A percentile compares a stretch with the other conserved stretches of the same genome.
Evolutionary conservation across 1,140 invertebrate species (phyloP).

Genomic region (Uloborus diversus): DNA sequence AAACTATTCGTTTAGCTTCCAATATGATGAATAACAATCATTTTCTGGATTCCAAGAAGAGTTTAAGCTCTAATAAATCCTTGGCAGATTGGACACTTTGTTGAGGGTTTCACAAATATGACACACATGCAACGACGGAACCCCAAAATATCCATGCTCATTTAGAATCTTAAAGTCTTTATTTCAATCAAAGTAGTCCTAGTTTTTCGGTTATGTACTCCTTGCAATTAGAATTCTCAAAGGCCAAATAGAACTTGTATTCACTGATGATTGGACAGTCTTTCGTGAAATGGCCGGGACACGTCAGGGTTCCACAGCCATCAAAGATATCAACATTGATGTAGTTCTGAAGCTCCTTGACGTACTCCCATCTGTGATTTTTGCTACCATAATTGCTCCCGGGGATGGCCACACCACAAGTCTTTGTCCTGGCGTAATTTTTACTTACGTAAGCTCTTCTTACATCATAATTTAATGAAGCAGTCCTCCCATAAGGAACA

Average conservation of each 20-base stretch:
- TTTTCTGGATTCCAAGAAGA: slow-evolving; percentile 66
- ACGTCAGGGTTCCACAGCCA: slow-evolving; percentile 53
- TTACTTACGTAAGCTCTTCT: slow-evolving; percentile 62
- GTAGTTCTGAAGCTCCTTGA: slow-evolving; percentile 51
- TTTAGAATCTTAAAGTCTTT: slow-evolving; percentile 60
- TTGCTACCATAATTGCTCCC: slow-evolving; percentile 72
- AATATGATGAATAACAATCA: slow-evolving; percentile 64
- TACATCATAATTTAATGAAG: background rate
- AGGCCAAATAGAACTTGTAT: slow-evolving; percentile 62
- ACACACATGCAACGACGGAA: slow-evolving; percentile 62
- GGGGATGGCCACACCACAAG: slow-evolving; percentile 67
- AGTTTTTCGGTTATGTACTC: slow-evolving; percentile 70
- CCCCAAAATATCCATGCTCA: slow-evolving; percentile 77
- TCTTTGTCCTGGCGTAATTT: slow-evolving; percentile 67
- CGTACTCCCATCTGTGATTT: slow-evolving; percentile 71
- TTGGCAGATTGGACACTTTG: slow-evolving; percentile 63
- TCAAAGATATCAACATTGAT: slow-evolving; percentile 51
- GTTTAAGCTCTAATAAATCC: slow-evolving; percentile 69
- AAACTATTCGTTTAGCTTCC: too few relatives aligned
- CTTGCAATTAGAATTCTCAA: slow-evolving; percentile 67
- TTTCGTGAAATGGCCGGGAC: slow-evolving; percentile 57
- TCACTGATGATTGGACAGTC: slow-evolving; percentile 54
- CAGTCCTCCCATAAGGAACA: slow-evolving; percentile 72
- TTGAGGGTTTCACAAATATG: slow-evolving; percentile 63
- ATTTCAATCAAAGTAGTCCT: slow-evolving; percentile 65